A percentile compares a stretch with the other conserved stretches of the same genome.
Conservation (phyloP, 2,797 vertebrate species). For the Eurystomus glaucurus region DNA sequence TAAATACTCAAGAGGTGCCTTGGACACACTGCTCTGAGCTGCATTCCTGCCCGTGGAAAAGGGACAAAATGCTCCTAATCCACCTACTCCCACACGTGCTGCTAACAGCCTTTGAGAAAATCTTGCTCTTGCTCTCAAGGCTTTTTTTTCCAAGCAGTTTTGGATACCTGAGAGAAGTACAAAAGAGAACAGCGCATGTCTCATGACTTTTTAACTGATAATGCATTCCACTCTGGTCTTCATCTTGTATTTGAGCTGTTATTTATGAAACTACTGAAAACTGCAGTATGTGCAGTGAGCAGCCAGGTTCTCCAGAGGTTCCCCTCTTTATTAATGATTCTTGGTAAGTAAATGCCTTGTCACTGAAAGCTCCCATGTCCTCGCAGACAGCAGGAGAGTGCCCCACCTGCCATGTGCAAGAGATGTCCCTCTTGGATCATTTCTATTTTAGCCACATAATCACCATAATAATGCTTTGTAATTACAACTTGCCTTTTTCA, state of each 20-base stretch:
- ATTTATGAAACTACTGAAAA: background rate
- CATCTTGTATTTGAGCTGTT: background rate
- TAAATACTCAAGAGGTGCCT: background rate
- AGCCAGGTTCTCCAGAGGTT: background rate
- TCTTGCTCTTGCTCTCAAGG: background rate
- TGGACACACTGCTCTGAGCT: background rate
- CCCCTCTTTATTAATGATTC: background rate
- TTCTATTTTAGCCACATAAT: background rate
- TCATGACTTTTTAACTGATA: background rate
- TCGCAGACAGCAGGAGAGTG: background rate
- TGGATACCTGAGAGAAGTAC: background rate
- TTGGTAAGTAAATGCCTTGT: background rate
- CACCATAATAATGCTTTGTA: background rate
- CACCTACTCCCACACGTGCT: background rate
- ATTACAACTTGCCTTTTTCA: slow-evolving; percentile 29
- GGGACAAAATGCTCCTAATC: background rate
- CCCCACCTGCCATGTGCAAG: accelerated
- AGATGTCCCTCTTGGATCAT: background rate
- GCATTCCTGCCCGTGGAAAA: accelerated
- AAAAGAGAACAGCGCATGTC: background rate
- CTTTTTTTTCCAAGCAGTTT: background rate
- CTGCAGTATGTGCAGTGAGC: accelerated
- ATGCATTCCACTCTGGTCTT: background rate
- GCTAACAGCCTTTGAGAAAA: accelerated
- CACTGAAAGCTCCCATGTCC: background rate